A percentile compares a stretch with the other conserved stretches of the same genome.
Conservation (phyloP, 2,113 vertebrate species). For the Xiphophorus maculatus region DNA sequence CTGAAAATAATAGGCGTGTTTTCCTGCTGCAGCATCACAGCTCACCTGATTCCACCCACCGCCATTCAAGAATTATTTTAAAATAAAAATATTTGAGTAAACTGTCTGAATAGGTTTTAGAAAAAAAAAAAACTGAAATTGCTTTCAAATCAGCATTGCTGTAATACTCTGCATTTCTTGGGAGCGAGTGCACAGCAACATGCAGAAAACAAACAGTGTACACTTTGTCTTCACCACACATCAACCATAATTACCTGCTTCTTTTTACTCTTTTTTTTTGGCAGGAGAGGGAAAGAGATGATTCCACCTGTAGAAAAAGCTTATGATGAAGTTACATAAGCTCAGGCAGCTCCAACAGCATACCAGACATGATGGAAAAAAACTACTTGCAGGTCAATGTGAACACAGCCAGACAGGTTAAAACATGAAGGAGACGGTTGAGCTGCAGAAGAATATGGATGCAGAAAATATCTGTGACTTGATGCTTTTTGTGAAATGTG, state of each 20-base stretch:
- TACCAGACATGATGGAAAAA: not conserved
- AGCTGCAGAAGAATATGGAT: not conserved
- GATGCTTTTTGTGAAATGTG: not conserved
- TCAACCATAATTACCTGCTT: not conserved
- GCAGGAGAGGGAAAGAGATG: not conserved
- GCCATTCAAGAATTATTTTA: not conserved
- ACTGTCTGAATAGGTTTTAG: no score
- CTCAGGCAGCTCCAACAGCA: not conserved
- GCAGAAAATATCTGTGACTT: not conserved
- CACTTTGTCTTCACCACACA: not conserved
- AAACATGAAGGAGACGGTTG: not conserved
- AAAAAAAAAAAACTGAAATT: not conserved
- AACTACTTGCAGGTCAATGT: not conserved
- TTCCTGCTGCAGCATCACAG: not conserved
- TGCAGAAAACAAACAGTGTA: conserved; percentile 11
- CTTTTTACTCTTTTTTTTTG: not conserved
- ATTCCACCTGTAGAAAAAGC: not conserved
- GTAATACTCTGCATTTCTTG: not conserved
- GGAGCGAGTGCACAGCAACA: not conserved
- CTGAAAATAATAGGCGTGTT: not conserved
- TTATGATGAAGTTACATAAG: not conserved
- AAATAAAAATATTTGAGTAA: not conserved
- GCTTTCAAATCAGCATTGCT: not conserved
- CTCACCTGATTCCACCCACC: not conserved
- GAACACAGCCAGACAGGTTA: not conserved